phyloP scores from a whole-genome alignment of 2,113 vertebrate genomes.

The Cariama cristata region DNA sequence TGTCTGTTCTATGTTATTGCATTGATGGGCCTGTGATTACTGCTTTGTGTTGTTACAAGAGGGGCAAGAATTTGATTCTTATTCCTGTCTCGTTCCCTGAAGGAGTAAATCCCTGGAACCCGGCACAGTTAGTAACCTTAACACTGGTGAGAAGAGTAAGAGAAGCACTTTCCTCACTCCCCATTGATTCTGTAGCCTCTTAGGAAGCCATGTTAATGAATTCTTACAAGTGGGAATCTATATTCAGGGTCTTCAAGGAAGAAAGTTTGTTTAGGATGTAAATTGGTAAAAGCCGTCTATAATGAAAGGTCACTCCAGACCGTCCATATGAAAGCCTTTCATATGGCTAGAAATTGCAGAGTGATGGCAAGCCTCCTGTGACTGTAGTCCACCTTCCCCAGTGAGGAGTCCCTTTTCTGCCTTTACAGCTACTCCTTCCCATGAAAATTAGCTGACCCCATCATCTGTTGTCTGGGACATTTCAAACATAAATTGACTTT shows the following conservation, averaged over 20 bases:
- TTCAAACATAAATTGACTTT: background rate
- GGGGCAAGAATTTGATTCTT: background rate
- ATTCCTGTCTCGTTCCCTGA: background rate
- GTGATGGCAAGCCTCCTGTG: background rate
- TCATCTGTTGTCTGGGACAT: background rate
- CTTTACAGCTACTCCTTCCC: background rate
- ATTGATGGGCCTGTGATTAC: background rate
- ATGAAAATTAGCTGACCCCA: background rate
- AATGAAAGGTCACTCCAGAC: background rate
- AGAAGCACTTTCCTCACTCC: background rate
- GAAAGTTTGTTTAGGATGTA: background rate
- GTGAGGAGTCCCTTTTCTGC: background rate
- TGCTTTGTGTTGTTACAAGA: background rate
- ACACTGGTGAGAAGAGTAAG: background rate
- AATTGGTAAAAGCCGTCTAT: background rate
- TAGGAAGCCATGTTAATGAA: background rate
- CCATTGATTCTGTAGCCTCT: background rate
- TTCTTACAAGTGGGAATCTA: background rate
- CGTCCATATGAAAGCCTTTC: background rate
- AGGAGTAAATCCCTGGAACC: background rate
- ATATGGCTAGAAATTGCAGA: background rate
- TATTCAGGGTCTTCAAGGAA: background rate
- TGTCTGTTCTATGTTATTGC: background rate
- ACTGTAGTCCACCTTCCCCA: background rate
- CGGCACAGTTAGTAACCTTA: background rate